Percentiles rank a stretch among this genome's conserved stretches.
Conservation (phyloP, 2,797 vertebrate species). For the Dicrostonyx torquatus region DNA sequence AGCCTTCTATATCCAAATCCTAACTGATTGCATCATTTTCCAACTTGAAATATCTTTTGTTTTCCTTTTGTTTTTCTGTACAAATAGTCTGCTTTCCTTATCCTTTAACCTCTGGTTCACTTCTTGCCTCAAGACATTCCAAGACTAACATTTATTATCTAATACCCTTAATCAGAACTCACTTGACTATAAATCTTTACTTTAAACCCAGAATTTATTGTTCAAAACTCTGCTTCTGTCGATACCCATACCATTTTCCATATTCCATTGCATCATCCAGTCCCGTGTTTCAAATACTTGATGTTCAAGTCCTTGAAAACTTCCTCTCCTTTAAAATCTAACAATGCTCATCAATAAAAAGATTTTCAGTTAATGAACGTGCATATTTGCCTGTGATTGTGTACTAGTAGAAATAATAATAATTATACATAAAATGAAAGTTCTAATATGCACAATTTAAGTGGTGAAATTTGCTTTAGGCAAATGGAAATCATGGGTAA, state of each 20-base stretch:
- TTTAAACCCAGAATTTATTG: background rate
- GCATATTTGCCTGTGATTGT: background rate
- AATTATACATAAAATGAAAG: slow-evolving; percentile 15
- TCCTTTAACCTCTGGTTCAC: background rate
- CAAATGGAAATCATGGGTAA: slow-evolving; percentile 1
- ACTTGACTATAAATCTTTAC: background rate
- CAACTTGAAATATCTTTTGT: background rate
- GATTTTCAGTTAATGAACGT: background rate
- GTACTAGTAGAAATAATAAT: background rate
- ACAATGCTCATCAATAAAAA: background rate
- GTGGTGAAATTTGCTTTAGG: background rate
- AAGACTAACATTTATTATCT: background rate
- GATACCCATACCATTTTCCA: background rate
- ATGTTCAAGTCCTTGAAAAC: slow-evolving; percentile 1
- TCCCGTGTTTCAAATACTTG: background rate
- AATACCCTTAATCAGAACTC: background rate
- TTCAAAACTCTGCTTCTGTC: background rate
- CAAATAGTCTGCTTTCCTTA: background rate
- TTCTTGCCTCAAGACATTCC: background rate
- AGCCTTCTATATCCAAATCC: background rate
- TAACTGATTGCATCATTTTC: background rate
- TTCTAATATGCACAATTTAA: background rate
- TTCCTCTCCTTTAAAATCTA: background rate
- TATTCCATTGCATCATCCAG: background rate
- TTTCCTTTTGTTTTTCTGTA: background rate